phyloP scores from a whole-genome alignment of 2,888 invertebrate species.

The Pheosia tremula region DNA sequence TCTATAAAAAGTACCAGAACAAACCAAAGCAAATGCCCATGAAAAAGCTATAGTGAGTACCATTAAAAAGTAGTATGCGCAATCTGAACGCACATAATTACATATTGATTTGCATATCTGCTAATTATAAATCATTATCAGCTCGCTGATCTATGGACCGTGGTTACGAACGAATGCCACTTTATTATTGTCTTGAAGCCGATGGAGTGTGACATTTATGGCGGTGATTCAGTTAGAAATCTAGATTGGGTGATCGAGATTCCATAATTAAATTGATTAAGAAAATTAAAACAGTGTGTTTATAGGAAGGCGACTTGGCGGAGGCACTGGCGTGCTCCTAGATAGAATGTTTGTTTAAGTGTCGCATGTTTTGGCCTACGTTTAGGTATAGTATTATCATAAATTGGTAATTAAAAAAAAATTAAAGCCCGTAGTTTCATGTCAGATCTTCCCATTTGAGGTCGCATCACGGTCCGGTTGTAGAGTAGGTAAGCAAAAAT shows the following conservation, averaged over 20 bases:
- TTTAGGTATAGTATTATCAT: too few relatives aligned
- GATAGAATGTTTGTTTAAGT: too few relatives aligned
- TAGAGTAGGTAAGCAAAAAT: too few relatives aligned
- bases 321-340: too few relatives aligned
- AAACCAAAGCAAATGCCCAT: slow-evolving; percentile 37
- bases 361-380: too few relatives aligned
- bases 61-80: neutral
- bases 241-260: neutral
- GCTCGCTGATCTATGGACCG: slow-evolving; percentile 9
- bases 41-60: neutral
- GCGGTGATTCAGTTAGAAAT: neutral
- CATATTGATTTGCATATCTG: slow-evolving; percentile 49
- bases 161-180: slow-evolving; percentile 6
- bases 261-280: neutral
- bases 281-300: too few relatives aligned
- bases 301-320: too few relatives aligned
- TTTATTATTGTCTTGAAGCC: neutral
- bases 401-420: too few relatives aligned
- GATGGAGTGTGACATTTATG: neutral
- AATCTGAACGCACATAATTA: slow-evolving; percentile 41
- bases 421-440: too few relatives aligned
- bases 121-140: slow-evolving; percentile 43
- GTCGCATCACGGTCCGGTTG: too few relatives aligned
- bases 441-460: too few relatives aligned
- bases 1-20: slow-evolving; percentile 27